These are phyloP conservation scores for Pachypanchax playfairii DNA, from an alignment of 2,113 vertebrate species.

Conservation along the genomic window DNA sequence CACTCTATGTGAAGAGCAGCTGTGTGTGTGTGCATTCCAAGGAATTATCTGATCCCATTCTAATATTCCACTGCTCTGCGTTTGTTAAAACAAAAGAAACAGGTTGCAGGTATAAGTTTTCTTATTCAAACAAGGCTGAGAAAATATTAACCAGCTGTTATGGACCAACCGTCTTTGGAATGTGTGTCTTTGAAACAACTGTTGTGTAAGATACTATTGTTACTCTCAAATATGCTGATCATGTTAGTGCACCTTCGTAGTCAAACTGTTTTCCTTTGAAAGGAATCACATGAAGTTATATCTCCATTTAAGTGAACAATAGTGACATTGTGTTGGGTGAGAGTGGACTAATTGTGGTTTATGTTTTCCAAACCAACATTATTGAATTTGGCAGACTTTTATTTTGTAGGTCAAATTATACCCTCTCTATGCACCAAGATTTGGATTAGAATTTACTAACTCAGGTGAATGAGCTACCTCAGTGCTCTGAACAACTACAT, in stretches of 20 bases:
- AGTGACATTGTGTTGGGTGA: slow-evolving; percentile 16
- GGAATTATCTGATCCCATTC: slow-evolving; percentile 29
- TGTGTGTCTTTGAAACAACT: slow-evolving; percentile 65
- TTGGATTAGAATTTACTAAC: slow-evolving; percentile 33
- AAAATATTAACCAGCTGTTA: slow-evolving; percentile 74
- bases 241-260: slow-evolving; percentile 10
- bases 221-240: slow-evolving; percentile 51
- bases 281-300: slow-evolving; percentile 10
- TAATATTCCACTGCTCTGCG: background rate
- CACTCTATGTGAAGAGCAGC: slow-evolving; percentile 14
- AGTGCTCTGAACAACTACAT: slow-evolving; percentile 35
- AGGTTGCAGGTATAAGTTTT: slow-evolving; percentile 40
- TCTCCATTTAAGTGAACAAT: slow-evolving; percentile 10
- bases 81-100: slow-evolving; percentile 3
- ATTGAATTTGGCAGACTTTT: slow-evolving; percentile 44
- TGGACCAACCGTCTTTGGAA: slow-evolving; percentile 66
- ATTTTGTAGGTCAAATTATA: slow-evolving; percentile 35
- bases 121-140: slow-evolving; percentile 30
- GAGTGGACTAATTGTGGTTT: slow-evolving; percentile 30
- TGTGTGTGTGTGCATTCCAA: slow-evolving; percentile 30
- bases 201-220: slow-evolving; percentile 46
- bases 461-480: slow-evolving; percentile 45
- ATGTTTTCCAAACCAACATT: slow-evolving; percentile 21
- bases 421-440: slow-evolving; percentile 16
- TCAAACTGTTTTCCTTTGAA: slow-evolving; percentile 11